Conservation (phyloP, 2,797 vertebrate species). For the Austrolebias charrua region DNA sequence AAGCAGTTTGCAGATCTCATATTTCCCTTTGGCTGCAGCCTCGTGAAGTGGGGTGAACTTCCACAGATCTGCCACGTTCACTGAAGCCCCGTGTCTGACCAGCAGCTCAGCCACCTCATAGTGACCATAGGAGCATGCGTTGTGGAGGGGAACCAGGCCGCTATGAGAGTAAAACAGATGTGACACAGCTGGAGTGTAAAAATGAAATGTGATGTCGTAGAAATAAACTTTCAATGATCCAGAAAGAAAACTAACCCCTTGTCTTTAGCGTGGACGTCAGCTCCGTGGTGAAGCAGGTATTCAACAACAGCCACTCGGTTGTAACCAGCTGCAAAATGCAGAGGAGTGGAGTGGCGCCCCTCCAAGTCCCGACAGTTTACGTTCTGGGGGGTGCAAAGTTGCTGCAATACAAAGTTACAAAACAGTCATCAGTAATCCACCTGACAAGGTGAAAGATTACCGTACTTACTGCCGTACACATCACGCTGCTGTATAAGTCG, state of each 20-base stretch:
- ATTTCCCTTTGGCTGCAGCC: slow-evolving; percentile 99
- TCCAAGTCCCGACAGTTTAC: slow-evolving; percentile 97
- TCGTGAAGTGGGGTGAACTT: slow-evolving; percentile 98
- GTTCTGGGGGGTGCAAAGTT: slow-evolving; percentile 98
- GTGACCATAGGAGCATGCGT: slow-evolving; percentile 97
- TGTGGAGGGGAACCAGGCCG: slow-evolving; percentile 95
- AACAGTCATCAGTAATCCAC: neutral
- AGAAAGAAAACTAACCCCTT: slow-evolving; percentile 84
- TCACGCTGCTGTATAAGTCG: neutral
- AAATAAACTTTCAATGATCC: too few relatives aligned
- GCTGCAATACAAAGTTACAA: slow-evolving; percentile 72
- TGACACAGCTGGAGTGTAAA: neutral
- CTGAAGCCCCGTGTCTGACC: slow-evolving; percentile 95
- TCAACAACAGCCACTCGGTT: slow-evolving; percentile 97
- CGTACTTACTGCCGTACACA: too few relatives aligned
- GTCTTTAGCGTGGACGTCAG: slow-evolving; percentile 98
- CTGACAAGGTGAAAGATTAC: too few relatives aligned
- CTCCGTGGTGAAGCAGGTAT: slow-evolving; percentile 94
- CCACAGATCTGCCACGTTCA: slow-evolving; percentile 98
- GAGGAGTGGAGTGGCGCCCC: slow-evolving; percentile 95
- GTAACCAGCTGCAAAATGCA: slow-evolving; percentile 97
- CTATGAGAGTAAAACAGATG: slow-evolving; percentile 63
- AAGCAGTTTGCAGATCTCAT: slow-evolving; percentile 98
- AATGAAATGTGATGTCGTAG: neutral
- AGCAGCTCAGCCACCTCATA: slow-evolving; percentile 96